Evolutionary conservation across 64 coral and sea anemone genomes (phyloP).

Genomic region (Acropora tenuis): DNA sequence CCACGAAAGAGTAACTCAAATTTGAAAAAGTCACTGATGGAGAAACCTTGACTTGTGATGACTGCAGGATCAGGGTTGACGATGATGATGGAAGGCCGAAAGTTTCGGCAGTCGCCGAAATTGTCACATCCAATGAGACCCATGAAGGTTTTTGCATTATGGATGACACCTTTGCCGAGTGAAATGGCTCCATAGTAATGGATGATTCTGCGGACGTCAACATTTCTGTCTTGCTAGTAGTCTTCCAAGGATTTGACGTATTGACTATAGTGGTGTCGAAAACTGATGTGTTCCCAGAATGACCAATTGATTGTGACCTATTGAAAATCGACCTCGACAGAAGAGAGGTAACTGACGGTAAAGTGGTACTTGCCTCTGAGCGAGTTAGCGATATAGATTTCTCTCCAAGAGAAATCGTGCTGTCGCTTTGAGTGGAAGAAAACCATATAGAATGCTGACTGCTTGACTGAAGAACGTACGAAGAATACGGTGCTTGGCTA

Average conservation of each 20-base stretch:
- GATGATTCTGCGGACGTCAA: background rate
- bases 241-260: background rate
- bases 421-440: background rate
- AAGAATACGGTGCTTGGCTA: background rate
- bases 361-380: background rate
- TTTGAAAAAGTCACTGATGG: too few species aligned
- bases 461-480: background rate
- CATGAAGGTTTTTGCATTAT: too few species aligned
- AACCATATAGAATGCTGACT: background rate
- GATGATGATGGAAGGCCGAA: too few species aligned
- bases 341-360: background rate
- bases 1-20: too few species aligned
- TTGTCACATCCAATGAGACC: too few species aligned
- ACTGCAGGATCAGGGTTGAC: too few species aligned
- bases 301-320: background rate
- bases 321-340: background rate
- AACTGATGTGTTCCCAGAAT: background rate
- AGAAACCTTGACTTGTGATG: too few species aligned
- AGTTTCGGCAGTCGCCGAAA: background rate
- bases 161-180: background rate
- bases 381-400: background rate
- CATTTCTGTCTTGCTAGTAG: background rate
- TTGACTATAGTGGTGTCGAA: background rate
- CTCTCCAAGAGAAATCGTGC: background rate
- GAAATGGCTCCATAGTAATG: background rate